These are phyloP conservation scores for Macrosteles quadrilineatus DNA, from an alignment of 1,140 invertebrate species.

Conservation along the genomic window DNA sequence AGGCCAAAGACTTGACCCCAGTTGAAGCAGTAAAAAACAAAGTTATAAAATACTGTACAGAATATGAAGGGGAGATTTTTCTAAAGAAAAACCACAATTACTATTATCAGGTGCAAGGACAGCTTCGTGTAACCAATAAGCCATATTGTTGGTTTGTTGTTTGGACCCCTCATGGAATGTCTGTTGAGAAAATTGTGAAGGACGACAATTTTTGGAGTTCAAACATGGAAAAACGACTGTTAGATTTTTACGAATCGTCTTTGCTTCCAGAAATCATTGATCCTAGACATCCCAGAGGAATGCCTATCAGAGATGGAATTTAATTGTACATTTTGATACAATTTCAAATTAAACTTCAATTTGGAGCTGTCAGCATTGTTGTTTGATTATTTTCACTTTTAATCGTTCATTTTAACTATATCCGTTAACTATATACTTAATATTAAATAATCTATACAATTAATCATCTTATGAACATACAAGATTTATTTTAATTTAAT, in stretches of 20 bases:
- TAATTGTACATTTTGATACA: not conserved
- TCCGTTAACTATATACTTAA: too few relatives aligned
- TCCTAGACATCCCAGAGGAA: not conserved
- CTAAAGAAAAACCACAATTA: not conserved
- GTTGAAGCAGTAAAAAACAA: not conserved
- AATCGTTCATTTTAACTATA: too few relatives aligned
- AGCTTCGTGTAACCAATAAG: not conserved
- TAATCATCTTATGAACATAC: too few relatives aligned
- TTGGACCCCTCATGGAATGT: not conserved
- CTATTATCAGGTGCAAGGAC: not conserved
- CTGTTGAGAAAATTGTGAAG: not conserved
- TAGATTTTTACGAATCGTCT: not conserved
- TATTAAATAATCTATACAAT: too few relatives aligned
- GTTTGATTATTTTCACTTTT: too few relatives aligned
- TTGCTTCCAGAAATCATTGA: not conserved
- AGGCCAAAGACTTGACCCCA: not conserved
- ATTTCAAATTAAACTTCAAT: too few relatives aligned
- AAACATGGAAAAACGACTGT: not conserved
- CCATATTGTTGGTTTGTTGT: too few relatives aligned
- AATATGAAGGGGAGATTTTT: slow-evolving; percentile 7
- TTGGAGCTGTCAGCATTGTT: too few relatives aligned
- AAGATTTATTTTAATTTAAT: too few relatives aligned
- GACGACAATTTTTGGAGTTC: not conserved
- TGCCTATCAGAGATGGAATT: too few relatives aligned
- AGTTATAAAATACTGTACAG: slow-evolving; percentile 18